These are phyloP conservation scores for Zapus hudsonius DNA, from an alignment of 2,113 vertebrate genomes.

Conservation along the genomic window DNA sequence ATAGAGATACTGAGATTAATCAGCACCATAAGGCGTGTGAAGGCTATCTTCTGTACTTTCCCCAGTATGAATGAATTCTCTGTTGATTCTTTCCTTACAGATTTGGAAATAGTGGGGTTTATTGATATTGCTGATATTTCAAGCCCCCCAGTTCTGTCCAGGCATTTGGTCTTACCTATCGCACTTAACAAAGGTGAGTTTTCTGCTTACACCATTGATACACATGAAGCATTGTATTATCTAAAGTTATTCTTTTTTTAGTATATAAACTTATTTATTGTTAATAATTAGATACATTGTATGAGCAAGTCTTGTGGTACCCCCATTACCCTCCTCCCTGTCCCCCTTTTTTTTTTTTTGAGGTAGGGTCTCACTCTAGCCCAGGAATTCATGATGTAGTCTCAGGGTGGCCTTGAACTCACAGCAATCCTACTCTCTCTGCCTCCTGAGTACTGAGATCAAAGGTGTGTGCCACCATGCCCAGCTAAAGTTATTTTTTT, in stretches of 20 bases:
- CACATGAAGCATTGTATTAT: background rate
- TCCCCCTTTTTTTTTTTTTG: no score
- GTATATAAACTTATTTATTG: no score
- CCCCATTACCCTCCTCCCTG: no score
- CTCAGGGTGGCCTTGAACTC: no score
- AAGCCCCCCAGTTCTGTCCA: slow-evolving; percentile 96
- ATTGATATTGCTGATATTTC: slow-evolving; percentile 98
- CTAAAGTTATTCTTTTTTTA: slow-evolving; percentile 40
- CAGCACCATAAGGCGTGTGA: background rate
- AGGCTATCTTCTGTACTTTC: background rate
- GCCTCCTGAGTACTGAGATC: no score
- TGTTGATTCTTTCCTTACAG: slow-evolving; percentile 83
- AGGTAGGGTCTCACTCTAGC: no score
- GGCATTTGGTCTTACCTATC: slow-evolving; percentile 97
- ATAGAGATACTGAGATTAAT: background rate
- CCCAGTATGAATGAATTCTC: background rate
- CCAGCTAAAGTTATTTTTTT: no score
- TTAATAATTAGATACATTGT: no score
- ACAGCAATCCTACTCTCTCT: no score
- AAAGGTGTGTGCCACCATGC: no score
- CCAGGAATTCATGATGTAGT: no score
- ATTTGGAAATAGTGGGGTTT: slow-evolving; percentile 97
- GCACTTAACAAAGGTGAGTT: slow-evolving; percentile 96
- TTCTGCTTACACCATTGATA: background rate
- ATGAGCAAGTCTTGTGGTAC: no score